Base-by-base conservation (phyloP, 2,888 invertebrate genomes). In the Thecocarcelia acutangulata region DNA sequence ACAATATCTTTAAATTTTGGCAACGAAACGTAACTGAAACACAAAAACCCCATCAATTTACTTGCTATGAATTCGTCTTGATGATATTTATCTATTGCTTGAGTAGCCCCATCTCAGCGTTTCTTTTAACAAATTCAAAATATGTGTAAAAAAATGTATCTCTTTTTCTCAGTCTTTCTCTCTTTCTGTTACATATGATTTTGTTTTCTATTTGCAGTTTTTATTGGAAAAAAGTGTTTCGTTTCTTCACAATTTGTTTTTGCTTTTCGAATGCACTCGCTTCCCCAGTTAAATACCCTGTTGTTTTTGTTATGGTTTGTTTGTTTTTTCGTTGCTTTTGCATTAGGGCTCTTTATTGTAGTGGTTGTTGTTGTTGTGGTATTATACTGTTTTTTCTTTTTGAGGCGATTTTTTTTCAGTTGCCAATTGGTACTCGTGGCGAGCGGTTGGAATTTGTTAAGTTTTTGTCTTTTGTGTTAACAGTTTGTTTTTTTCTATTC, bases 351-450 rank as follows among this genome's bases (percentile, higher is more conserved):
- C 40, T 37, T 48, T n/a, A 3, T 64, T 63, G 54, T 48, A 33
- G 19, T 19, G 50, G 15, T 54, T 2, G 0, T 37, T 58, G n/a
- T 37, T 28, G 11, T 42, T 40, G 8, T 33, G 33, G 33, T 9
- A 1, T 33, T 33, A 33, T 33, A 33, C 5, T 6, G n/a, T n/a
- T 33, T 33, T 5, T 33, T 33, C 8, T 5, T 33, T 33, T 3
- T 33, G 33, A 33, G 33, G 33, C 8, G 33, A 8, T 56, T 69
- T 33, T 52, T 69, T 64, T 63, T 72, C 52, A 82, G 82, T 82
- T 78, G 46, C 52, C 66, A 59, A 50, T 75, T 59, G 73, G 64
- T 66, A 19, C 42, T 78, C 64, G 54, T 59, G 70, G 33, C 59
- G 68, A 68, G 77, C 40, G 69, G 81, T 70, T 74, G 50, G 19